Conservation (phyloP, 2,888 invertebrate genomes). For the Nomada fabriciana region DNA sequence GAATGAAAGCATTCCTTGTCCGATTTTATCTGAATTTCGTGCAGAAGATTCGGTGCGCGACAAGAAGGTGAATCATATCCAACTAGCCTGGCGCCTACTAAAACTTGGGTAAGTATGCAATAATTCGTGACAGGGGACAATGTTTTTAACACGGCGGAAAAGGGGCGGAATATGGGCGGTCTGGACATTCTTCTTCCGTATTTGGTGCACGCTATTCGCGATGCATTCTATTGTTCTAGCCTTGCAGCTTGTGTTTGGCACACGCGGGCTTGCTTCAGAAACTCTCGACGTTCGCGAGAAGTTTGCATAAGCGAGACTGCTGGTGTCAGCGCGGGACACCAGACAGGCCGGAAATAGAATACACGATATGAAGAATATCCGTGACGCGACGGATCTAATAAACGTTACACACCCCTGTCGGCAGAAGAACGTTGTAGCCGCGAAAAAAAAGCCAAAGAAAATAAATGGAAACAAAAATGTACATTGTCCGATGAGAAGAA, state of each 20-base stretch:
- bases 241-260: constrained; percentile 65
- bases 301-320: constrained; percentile 72
- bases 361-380: constrained; percentile 42
- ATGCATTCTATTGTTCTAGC: constrained; percentile 48
- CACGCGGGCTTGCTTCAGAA: constrained; percentile 59
- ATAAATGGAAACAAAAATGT: not conserved
- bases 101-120: constrained; percentile 28
- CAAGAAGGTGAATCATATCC: not conserved
- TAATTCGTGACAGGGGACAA: constrained; percentile 33
- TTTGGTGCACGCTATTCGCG: constrained; percentile 33
- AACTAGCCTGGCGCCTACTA: constrained; percentile 5
- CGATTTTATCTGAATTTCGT: not conserved
- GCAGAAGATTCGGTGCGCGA: not conserved
- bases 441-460: not conserved
- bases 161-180: not conserved
- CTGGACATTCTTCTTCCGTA: constrained; percentile 37
- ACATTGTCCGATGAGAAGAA: not conserved
- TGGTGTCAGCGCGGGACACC: constrained; percentile 46
- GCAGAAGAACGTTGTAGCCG: not conserved
- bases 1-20: no score
- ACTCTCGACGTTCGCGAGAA: constrained; percentile 66
- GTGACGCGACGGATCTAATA: constrained; percentile 28
- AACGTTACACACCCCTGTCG: not conserved
- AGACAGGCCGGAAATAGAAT: constrained; percentile 56
- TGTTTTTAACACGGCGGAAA: constrained; percentile 40